Evolutionary conservation across 2,113 vertebrate genomes (phyloP), one percentile per base, ranked within the genome.

Genomic region (Mesocricetus auratus): DNA sequence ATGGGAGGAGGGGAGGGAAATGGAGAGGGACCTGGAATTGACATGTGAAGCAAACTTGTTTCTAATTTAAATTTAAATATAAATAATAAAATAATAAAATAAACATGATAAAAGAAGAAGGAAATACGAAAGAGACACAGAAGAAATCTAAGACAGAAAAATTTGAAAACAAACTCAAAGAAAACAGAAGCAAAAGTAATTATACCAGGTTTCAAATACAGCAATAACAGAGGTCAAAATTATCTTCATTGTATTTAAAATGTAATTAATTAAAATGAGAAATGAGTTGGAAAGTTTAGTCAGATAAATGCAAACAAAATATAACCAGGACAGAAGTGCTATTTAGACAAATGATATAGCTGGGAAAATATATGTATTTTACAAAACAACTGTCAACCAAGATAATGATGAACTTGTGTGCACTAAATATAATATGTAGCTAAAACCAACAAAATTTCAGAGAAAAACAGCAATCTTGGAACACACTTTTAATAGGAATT

Each of bases 91-190:
- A 8, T 47, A 47, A 47, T 5, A 47, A 58, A 7, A 4, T 50
- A 1, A 10, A n/a, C n/a, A n/a, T n/a, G n/a, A n/a, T n/a, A n/a
- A n/a, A 33, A 66, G 9, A 10, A 2, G 9, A 33, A 7, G 1
- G 5, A 66, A 86, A 66, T 4, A 10, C 2, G 33, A 47, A 13
- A 31, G 31, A 21, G 10, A 47, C 21, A 4, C 29, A 68, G 26
- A 21, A 16, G 42, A 47, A 86, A 66, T 45, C 5, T 33, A 66
- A 39, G 64, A 31, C 15, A 33, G 15, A 64, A 60, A 62, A 64
- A 45, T 8, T 24, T 42, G 60, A 64, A 64, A 64, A 26, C 39
- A 85, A 31, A 29, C 16, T 64, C 29, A 45, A 85, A 45, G 26
- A 1, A 66, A 47, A 66, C 33, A 66, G 8, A 85, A 19, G 5